These are phyloP conservation scores for Melitaea cinxia DNA, from an alignment of 1,140 invertebrate species.

Conservation along the genomic window DNA sequence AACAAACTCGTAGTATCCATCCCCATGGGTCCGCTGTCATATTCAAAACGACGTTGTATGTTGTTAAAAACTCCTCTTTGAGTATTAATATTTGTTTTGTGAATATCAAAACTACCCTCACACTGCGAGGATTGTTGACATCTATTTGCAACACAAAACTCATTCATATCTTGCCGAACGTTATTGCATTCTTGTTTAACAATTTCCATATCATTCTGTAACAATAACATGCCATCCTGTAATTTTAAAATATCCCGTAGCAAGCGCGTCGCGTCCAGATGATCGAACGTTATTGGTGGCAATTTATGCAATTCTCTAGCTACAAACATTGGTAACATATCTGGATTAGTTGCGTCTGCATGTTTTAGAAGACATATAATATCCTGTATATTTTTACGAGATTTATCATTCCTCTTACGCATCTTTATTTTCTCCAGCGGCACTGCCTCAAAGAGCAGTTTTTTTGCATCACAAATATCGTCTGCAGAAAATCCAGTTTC, in stretches of 20 bases:
- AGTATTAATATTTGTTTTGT: no score
- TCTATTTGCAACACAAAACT: no score
- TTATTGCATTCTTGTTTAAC: no score
- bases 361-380: conserved; percentile 14
- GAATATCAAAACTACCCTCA: no score
- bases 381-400: conserved; percentile 13
- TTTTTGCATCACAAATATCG: conserved; percentile 18
- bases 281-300: conserved; percentile 16
- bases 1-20: no score
- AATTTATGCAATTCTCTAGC: conserved; percentile 16
- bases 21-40: no score
- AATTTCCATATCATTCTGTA: no score
- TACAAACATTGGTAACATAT: conserved; percentile 7
- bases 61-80: no score
- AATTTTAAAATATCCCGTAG: background rate
- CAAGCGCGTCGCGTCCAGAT: conserved; percentile 7
- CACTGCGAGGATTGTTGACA: no score
- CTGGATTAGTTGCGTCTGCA: conserved; percentile 14
- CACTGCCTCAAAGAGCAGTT: conserved; percentile 17
- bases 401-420: conserved; percentile 15
- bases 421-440: conserved; percentile 1
- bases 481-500: conserved; percentile 15
- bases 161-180: no score
- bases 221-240: no score
- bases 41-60: no score